Base-by-base conservation (phyloP, 1,140 invertebrate genomes). In the Camponotus floridanus region DNA sequence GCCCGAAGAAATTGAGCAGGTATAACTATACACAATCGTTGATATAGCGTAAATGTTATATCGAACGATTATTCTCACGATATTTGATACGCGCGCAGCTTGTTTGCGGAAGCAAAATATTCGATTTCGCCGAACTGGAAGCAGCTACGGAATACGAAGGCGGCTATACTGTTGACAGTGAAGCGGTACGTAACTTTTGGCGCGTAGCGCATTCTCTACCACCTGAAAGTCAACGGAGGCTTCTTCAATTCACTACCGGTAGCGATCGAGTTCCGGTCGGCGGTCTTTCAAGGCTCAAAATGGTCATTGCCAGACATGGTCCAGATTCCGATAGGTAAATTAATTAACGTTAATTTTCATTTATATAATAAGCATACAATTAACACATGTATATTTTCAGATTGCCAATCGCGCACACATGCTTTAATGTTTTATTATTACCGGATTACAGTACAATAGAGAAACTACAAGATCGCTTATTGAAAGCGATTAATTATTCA, bases 181-280 rank as follows among this genome's bases (percentile, higher is more conserved):
- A 97, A 91, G 97, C 98, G 0, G 98, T 99, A 73, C 96, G 97
- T 91, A 96, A 98, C 91, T 99, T 99, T 94, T 99, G 99, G 99
- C 97, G 97, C 85, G 97, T 99, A 39, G 99, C 99, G n/a, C 98
- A 99, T 93, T 96, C 97, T 31, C 95, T 99, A 65, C 95, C 97
- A 0, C 88, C 97, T 2, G 97, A 98, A 91, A 97, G 98, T 87
- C 99, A 99, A 94, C 96, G 98, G 73, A 98, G 98, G 92, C 97
- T 99, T 81, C 96, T 99, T 61, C 97, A 99, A 91, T 99, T 99
- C 92, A 97, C 99, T 0, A 99, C 98, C 0, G 97, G 97, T 39
- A 98, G 98, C 76, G 98, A 99, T 95, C 95, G 99, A 81, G 98
- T 99, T 39, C 99, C 99, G 0, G 98, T 99, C 5, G 97, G 98